Base-by-base conservation (phyloP, 2,797 vertebrate genomes). In the Cossypha polioptera region DNA sequence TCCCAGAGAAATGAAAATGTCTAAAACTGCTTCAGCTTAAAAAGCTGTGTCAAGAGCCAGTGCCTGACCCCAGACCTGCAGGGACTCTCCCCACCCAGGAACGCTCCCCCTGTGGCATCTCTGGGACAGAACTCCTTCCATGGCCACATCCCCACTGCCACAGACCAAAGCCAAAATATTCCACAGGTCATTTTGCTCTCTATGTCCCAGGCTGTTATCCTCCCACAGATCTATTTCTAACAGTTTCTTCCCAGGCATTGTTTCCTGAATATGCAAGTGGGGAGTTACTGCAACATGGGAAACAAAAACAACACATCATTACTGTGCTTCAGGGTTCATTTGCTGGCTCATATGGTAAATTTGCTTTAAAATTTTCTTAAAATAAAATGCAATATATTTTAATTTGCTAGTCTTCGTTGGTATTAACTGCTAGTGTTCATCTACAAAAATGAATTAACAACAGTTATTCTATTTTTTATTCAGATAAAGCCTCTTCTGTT, bases 351-450 rank as follows among this genome's bases (percentile, higher is more conserved):
- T 40, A 36, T 50, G 33, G 63, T 59, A 93, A 86, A 89, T 74
- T 62, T 42, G 50, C 53, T 92, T 91, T 31, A 83, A 89, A 86
- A 73, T 62, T 38, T 24, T 65, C 72, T 59, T 89, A 67, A 84
- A 87, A 94, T 31, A 72, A 92, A 94, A 78, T 28, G 19, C 20
- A 72, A 31, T 68, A 5, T 35, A 45, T 73, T 83, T 83, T 50
- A 65, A 67, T 88, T 78, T 31, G 38, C 20, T 48, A 7, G 15
- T 68, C 25, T 72, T 91, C 26, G 71, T 1, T 83, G 68, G 16
- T 13, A 38, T 26, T 36, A 66, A 80, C 35, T 31, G 45, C 31
- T 29, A 53, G 38, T 24, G 3, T 57, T 87, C 50, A 10, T 33
- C 42, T 16, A 28, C 68, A 43, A 38, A 79, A 36, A 48, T 1